phyloP scores from a whole-genome alignment of 2,888 invertebrate genomes.

The Polymixis flavicincta region DNA sequence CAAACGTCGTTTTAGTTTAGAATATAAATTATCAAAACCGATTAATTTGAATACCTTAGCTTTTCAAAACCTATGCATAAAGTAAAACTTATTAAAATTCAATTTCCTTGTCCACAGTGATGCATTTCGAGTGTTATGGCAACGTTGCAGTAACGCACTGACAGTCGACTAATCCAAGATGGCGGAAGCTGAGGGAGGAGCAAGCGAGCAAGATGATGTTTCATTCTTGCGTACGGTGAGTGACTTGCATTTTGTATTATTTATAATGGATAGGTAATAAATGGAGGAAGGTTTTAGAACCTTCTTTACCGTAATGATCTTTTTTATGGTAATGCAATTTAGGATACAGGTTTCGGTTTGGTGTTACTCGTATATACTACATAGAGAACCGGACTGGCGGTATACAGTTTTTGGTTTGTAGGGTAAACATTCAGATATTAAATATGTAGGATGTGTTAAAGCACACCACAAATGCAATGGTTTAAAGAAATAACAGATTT shows the following conservation, averaged over 20 bases:
- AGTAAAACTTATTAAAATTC: constrained; percentile 3
- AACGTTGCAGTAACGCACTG: constrained; percentile 72
- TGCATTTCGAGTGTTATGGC: constrained; percentile 81
- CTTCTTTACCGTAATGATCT: background rate
- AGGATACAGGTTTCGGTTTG: no score
- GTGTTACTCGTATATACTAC: background rate
- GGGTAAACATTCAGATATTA: background rate
- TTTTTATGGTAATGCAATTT: constrained; percentile 26
- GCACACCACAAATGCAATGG: no score
- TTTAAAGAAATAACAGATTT: background rate
- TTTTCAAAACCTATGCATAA: background rate
- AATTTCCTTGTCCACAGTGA: constrained; percentile 78
- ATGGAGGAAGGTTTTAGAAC: constrained; percentile 7
- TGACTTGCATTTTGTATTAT: constrained; percentile 45
- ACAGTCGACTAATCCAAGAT: constrained; percentile 88
- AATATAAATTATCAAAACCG: background rate
- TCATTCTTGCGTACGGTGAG: constrained; percentile 99
- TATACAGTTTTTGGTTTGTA: no score
- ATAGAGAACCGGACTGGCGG: no score
- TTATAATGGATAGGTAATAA: constrained; percentile 2
- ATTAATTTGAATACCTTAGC: background rate
- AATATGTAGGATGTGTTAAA: background rate
- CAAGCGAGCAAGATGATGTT: constrained; percentile 99
- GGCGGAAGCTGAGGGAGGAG: constrained; percentile 98
- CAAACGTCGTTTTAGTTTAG: background rate